Evolutionary conservation across 2,888 invertebrate genomes (phyloP), one percentile per base, ranked within the genome.

Genomic region (Agonum fuliginosum): DNA sequence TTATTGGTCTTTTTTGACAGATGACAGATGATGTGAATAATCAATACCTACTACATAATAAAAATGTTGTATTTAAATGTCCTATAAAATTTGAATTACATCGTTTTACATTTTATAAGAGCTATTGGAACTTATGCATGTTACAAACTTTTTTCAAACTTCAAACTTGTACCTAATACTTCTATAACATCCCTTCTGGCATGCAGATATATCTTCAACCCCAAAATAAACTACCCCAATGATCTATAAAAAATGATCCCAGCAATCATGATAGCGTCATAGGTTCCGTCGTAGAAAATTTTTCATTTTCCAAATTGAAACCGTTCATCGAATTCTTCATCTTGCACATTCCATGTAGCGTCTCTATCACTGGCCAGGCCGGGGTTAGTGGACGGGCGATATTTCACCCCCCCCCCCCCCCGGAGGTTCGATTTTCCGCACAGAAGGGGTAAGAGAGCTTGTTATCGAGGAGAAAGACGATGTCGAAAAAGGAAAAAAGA

Each of bases 221-320:
- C n/a, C n/a, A 27, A 27, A 27, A 27, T 37, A 1, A 37, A n/a
- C 17, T 46, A 17, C 14, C 17, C 46, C 46, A 6, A 46, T 46
- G 17, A 46, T 46, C 46, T 46, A 0, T 46, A 46, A 46, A 17
- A 46, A 17, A 46, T 46, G 46, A 17, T 17, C 17, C 46, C 5
- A 14, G 46, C 46, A 46, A 46, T 46, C 46, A 46, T 46, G 46
- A 1, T 17, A 46, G 12, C 17, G 46, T 46, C 12, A 46, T 8
- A 46, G 46, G n/a, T n/a, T n/a, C n/a, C 17, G 12, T 46, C 22
- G 12, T 54, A 12, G 1, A 30, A 62, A 62, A 62, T 62, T 24
- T 30, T n/a, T 62, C 62, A 62, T 62, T 22, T 62, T 30, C 30
- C 3, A 62, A 62, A 62, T 62, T 62, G 62, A 62, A 62, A 24